A percentile compares a stretch with the other conserved stretches of the same genome.
These are phyloP conservation scores for Mus spicilegus DNA, from an alignment of 2,113 vertebrate species.

Conservation along the genomic window DNA sequence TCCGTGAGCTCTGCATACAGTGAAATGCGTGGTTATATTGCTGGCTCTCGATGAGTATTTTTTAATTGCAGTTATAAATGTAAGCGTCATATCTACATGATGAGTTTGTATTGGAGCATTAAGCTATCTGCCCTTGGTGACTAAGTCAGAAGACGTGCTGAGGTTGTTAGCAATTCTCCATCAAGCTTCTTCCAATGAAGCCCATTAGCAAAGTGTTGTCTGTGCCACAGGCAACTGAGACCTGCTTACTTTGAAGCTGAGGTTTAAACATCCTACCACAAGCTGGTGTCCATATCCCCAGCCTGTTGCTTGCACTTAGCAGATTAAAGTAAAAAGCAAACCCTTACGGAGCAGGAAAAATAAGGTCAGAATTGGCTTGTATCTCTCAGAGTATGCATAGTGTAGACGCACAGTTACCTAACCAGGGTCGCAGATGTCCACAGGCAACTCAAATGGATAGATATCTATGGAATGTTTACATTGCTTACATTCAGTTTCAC, in stretches of 20 bases:
- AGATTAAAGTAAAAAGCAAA: not conserved
- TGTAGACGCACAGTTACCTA: not conserved
- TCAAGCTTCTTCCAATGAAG: not conserved
- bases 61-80: not conserved
- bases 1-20: not conserved
- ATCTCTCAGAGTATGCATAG: not conserved
- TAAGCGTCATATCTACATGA: not conserved
- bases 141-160: not conserved
- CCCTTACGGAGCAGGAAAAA: not conserved
- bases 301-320: not conserved
- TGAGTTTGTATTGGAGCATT: not conserved
- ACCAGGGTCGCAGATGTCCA: not conserved
- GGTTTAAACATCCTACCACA: not conserved
- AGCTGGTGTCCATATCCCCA: not conserved
- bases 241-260: not conserved
- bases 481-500: constrained; percentile 9
- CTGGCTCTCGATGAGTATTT: not conserved
- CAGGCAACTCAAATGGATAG: not conserved
- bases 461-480: not conserved
- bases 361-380: not conserved
- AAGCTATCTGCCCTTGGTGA: not conserved
- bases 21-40: not conserved
- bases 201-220: constrained; percentile 6
- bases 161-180: not conserved
- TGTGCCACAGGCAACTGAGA: not conserved